phyloP scores from a whole-genome alignment of 2,888 invertebrate genomes.

The Muscina levida region DNA sequence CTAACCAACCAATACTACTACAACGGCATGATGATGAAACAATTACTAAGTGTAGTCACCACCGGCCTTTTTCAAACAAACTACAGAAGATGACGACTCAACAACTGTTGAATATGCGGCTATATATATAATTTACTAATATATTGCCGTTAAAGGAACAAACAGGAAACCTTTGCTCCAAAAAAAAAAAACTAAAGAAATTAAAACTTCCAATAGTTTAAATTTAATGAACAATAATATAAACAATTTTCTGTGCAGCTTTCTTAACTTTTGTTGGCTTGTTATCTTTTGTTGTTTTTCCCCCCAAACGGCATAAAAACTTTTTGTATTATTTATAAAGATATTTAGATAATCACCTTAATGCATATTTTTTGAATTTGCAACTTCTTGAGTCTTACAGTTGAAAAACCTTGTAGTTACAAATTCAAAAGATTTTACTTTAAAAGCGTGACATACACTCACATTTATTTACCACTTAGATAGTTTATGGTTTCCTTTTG shows the following conservation, averaged over 20 bases:
- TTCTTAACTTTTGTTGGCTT: slow-evolving; percentile 19
- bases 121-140: too few species aligned
- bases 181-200: neutral
- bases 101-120: neutral
- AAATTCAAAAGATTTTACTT: too few species aligned
- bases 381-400: too few species aligned
- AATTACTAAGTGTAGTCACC: slow-evolving; percentile 30
- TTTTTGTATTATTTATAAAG: too few species aligned
- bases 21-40: slow-evolving; percentile 16
- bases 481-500: slow-evolving; percentile 4
- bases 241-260: slow-evolving; percentile 22
- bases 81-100: slow-evolving; percentile 24
- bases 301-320: too few species aligned
- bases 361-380: too few species aligned
- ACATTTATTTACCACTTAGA: too few species aligned
- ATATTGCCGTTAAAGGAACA: neutral
- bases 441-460: too few species aligned
- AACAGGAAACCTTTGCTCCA: slow-evolving; percentile 5
- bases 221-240: slow-evolving; percentile 31
- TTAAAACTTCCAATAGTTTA: slow-evolving; percentile 51
- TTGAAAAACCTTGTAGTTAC: too few species aligned
- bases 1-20: slow-evolving; percentile 18
- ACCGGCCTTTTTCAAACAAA: slow-evolving; percentile 8
- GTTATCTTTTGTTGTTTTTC: slow-evolving; percentile 18
- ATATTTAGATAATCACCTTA: too few species aligned